A percentile compares a stretch with the other conserved stretches of the same genome.
Conservation (phyloP, 1,140 invertebrate genomes). For the Ooceraea biroi region DNA sequence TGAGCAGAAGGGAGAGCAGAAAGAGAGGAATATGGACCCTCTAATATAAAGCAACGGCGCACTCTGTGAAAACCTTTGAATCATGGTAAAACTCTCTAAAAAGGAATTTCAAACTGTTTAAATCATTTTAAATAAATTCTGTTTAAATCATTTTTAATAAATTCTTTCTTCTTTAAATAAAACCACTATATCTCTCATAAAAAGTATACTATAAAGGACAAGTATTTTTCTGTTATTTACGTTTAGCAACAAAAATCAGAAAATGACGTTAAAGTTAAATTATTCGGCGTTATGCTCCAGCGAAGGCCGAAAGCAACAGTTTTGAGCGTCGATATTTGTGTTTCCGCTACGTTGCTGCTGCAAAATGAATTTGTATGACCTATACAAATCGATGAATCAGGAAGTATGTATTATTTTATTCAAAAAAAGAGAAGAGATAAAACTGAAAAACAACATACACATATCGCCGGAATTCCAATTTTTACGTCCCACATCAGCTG, state of each 20-base stretch:
- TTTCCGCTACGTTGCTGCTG: neutral
- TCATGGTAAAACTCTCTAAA: neutral
- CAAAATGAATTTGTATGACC: neutral
- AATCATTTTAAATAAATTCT: neutral
- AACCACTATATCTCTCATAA: neutral
- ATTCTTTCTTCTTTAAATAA: constrained; percentile 8
- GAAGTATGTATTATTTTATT: neutral
- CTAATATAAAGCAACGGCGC: constrained; percentile 47
- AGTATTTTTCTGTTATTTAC: constrained; percentile 9
- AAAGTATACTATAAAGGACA: neutral
- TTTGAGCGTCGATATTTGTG: neutral
- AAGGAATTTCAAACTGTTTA: neutral
- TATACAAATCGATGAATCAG: constrained; percentile 20
- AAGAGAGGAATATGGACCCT: constrained; percentile 22
- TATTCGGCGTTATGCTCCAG: neutral
- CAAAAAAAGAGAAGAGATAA: neutral
- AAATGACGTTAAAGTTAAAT: neutral
- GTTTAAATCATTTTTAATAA: neutral
- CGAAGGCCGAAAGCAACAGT: neutral
- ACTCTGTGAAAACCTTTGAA: constrained; percentile 9
- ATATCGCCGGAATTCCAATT: neutral
- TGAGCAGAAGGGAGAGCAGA: constrained; percentile 3
- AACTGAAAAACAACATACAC: neutral
- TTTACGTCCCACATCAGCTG: neutral
- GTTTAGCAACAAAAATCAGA: neutral